phyloP scores from a whole-genome alignment of 2,797 vertebrate species.

The Nannoperca obscura region DNA sequence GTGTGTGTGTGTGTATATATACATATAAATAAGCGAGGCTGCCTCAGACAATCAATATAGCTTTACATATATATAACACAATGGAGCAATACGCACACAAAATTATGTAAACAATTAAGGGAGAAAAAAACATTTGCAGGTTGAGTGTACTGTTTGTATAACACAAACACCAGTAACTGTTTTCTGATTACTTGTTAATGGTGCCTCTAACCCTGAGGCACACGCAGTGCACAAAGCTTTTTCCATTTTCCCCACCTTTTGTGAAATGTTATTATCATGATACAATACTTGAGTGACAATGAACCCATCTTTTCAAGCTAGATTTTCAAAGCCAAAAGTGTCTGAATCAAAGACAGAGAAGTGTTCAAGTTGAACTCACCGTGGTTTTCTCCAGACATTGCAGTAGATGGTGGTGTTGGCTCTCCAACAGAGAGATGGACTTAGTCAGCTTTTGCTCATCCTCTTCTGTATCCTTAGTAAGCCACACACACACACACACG shows the following conservation, averaged over 20 bases:
- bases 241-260: background rate
- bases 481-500: slow-evolving; percentile 27
- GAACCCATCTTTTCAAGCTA: background rate
- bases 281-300: background rate
- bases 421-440: slow-evolving; percentile 90
- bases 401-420: slow-evolving; percentile 99
- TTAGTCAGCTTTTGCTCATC: slow-evolving; percentile 89
- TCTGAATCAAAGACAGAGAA: background rate
- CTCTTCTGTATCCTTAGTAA: slow-evolving; percentile 88
- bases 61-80: background rate
- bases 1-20: too few species aligned
- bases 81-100: background rate
- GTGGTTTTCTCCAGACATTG: slow-evolving; percentile 98
- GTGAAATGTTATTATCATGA: background rate
- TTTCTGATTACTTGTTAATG: background rate
- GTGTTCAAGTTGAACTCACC: slow-evolving; percentile 83
- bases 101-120: background rate
- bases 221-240: background rate
- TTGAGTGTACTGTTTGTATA: background rate
- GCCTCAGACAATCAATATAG: background rate
- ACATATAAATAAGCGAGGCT: background rate
- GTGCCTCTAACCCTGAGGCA: background rate
- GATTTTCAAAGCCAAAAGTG: background rate
- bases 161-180: background rate
- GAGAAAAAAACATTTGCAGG: background rate